These are phyloP conservation scores for Rutpela maculata DNA, from an alignment of 2,888 invertebrate genomes.

Conservation along the genomic window DNA sequence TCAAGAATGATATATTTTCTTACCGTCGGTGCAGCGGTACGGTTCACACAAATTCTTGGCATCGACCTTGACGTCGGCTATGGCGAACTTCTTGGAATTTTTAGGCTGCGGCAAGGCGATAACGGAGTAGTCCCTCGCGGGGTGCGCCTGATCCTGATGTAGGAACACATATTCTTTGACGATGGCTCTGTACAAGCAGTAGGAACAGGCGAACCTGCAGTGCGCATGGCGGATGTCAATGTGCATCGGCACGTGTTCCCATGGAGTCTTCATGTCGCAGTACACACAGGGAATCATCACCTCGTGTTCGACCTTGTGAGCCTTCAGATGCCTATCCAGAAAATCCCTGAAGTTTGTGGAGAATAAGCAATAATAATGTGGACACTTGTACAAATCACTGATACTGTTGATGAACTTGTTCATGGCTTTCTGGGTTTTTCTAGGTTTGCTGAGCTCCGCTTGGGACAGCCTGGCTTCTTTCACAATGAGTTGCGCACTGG, in stretches of 20 bases:
- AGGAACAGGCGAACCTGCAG: conserved; percentile 79
- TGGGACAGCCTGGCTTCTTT: conserved; percentile 60
- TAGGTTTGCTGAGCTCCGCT: conserved; percentile 55
- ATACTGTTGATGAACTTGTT: conserved; percentile 60
- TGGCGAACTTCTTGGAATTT: conserved; percentile 56
- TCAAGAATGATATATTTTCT: conserved; percentile 50
- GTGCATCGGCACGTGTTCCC: conserved; percentile 73
- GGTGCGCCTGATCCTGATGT: conserved; percentile 75
- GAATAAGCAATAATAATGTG: conserved; percentile 75
- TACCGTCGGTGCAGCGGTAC: conserved; percentile 60
- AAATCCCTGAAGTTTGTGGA: conserved; percentile 69
- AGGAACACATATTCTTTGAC: conserved; percentile 78
- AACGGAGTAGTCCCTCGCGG: conserved; percentile 54
- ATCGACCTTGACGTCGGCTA: conserved; percentile 57
- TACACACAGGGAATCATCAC: conserved; percentile 75
- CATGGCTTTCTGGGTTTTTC: conserved; percentile 70
- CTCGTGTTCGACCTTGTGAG: conserved; percentile 64
- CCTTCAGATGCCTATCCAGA: conserved; percentile 72
- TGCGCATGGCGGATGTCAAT: conserved; percentile 79
- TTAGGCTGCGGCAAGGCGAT: conserved; percentile 60
- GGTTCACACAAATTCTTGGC: conserved; percentile 59
- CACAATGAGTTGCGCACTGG: conserved; percentile 53
- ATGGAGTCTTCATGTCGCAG: conserved; percentile 73
- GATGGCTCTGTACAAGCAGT: conserved; percentile 82
- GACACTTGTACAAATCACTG: conserved; percentile 77